These are phyloP conservation scores for Drosophila algonquin DNA, from an alignment of 2,888 invertebrate genomes.

Conservation along the genomic window DNA sequence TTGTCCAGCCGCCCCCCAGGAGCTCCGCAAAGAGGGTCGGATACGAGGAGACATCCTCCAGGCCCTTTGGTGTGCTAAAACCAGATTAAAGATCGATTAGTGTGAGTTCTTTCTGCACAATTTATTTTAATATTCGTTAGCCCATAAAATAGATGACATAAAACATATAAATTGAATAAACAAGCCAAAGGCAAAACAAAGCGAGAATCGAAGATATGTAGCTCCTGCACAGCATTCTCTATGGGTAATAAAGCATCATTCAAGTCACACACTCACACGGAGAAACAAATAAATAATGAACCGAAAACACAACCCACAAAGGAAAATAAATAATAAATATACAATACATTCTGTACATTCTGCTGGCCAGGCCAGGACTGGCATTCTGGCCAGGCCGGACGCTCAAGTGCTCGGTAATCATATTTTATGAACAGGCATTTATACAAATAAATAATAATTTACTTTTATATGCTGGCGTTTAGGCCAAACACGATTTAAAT, in stretches of 20 bases:
- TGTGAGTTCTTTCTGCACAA: slow-evolving; percentile 17
- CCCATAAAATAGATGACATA: slow-evolving; percentile 17
- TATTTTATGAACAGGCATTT: slow-evolving; percentile 56
- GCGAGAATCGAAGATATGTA: not conserved
- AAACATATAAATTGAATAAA: slow-evolving; percentile 35
- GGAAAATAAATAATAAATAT: slow-evolving; percentile 51
- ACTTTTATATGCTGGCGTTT: slow-evolving; percentile 58
- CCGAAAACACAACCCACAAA: slow-evolving; percentile 38
- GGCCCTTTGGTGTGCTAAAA: slow-evolving; percentile 90
- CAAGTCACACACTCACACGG: slow-evolving; percentile 30
- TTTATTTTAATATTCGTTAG: slow-evolving; percentile 35
- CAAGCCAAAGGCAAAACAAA: slow-evolving; percentile 15
- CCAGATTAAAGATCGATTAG: not conserved
- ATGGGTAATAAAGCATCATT: slow-evolving; percentile 44
- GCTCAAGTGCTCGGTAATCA: slow-evolving; percentile 47
- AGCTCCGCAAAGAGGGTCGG: slow-evolving; percentile 91
- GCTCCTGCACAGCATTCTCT: slow-evolving; percentile 10
- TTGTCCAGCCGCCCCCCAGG: slow-evolving; percentile 91
- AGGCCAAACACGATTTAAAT: slow-evolving; percentile 58
- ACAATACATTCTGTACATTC: slow-evolving; percentile 11
- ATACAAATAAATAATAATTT: slow-evolving; percentile 76
- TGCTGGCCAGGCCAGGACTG: slow-evolving; percentile 4
- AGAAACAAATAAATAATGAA: slow-evolving; percentile 74
- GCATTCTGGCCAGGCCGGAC: slow-evolving; percentile 7
- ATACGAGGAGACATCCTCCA: slow-evolving; percentile 92